phyloP scores from a whole-genome alignment of 2,113 vertebrate genomes.

The Oxyruncus cristatus region DNA sequence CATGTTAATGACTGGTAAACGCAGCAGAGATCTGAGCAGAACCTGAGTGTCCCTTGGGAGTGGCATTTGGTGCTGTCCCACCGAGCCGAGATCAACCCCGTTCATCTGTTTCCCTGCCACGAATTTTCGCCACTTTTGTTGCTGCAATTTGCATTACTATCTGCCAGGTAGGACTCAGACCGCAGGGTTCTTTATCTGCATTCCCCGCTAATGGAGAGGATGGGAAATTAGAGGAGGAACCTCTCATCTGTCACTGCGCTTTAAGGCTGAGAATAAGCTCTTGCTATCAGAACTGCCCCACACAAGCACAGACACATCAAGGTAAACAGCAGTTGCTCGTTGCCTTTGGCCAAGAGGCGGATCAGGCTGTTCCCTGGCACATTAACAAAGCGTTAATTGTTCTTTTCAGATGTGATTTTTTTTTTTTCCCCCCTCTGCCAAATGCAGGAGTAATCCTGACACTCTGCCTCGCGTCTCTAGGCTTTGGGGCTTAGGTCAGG shows the following conservation, averaged over 20 bases:
- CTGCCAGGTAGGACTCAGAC: neutral
- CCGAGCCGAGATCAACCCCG: neutral
- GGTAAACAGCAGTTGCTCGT: conserved; percentile 14
- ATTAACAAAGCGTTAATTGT: conserved; percentile 70
- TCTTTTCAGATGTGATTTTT: conserved; percentile 54
- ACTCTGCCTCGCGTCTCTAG: conserved; percentile 47
- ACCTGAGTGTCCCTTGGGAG: neutral
- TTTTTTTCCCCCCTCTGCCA: conserved; percentile 59
- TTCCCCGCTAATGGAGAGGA: neutral
- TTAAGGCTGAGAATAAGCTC: neutral
- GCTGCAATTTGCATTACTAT: neutral
- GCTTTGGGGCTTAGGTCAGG: conserved; percentile 57
- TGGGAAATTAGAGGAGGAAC: neutral
- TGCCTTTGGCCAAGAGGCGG: conserved; percentile 51
- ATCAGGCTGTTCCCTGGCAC: conserved; percentile 50
- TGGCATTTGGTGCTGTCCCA: neutral
- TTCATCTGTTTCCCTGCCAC: neutral
- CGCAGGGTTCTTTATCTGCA: neutral
- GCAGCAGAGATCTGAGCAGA: neutral
- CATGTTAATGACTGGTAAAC: neutral
- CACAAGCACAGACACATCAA: neutral
- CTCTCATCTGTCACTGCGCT: neutral
- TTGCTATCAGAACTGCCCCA: neutral
- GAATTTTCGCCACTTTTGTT: neutral
- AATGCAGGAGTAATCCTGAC: conserved; percentile 63